Evolutionary conservation across 2,797 vertebrate genomes (phyloP).

Genomic region (Myotis vivesi): DNA sequence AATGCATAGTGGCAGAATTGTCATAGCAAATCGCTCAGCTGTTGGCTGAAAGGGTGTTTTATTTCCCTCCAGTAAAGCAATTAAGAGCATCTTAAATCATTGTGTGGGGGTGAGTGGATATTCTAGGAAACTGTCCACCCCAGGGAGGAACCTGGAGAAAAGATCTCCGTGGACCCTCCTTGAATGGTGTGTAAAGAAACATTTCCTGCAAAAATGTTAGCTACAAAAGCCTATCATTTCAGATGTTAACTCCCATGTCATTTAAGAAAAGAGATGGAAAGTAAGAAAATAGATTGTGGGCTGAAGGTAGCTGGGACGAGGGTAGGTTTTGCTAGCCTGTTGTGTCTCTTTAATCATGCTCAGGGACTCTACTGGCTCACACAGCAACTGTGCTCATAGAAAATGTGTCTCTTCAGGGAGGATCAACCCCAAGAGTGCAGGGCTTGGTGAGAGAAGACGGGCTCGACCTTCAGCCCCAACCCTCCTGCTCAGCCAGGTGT

Average conservation of each 20-base stretch:
- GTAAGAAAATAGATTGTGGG: background rate
- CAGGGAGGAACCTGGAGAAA: background rate
- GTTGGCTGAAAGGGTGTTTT: conserved; percentile 85
- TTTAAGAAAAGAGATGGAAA: background rate
- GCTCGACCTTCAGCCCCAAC: background rate
- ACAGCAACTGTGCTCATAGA: background rate
- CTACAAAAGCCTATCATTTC: background rate
- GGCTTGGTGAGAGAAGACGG: accelerated
- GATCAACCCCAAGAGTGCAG: no score
- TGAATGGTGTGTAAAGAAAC: background rate
- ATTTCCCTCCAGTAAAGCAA: conserved; percentile 83
- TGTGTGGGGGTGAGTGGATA: conserved; percentile 62
- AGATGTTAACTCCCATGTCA: background rate
- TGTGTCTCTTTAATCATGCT: background rate
- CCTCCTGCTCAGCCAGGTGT: accelerated
- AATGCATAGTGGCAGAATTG: conserved; percentile 85
- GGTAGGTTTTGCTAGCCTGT: background rate
- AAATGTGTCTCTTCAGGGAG: background rate
- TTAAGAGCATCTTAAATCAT: conserved; percentile 84
- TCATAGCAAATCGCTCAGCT: conserved; percentile 85
- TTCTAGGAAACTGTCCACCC: conserved; percentile 52
- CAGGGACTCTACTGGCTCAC: background rate
- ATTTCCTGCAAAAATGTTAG: background rate
- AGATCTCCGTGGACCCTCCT: accelerated
- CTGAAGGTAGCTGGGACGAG: background rate